Evolutionary conservation across 2,797 vertebrate species (phyloP), one percentile per base, ranked within the genome.

Genomic region (Acipenser oxyrinchus): DNA sequence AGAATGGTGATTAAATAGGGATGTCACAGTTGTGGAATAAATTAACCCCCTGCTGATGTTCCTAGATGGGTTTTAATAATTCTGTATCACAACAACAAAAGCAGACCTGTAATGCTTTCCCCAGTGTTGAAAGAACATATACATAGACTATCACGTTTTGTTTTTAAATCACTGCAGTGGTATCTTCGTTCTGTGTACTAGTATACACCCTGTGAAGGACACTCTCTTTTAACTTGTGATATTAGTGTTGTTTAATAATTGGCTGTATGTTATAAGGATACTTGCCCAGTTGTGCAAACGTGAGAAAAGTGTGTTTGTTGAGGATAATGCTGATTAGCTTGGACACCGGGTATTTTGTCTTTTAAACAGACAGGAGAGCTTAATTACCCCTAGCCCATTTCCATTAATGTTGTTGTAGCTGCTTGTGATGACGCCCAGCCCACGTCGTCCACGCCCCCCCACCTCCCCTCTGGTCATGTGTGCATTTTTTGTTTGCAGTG

Each of bases 401-500:
- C 68, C 55, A 72, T 67, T 73, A 78, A 78, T 73, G 65, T 65
- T 55, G 70, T 72, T 63, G 65, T 49, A 67, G 53, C 57, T 51
- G 60, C 72, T 66, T 70, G 66, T 70, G 79, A 60, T 69, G 71
- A 82, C 78, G 83, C 83, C 84, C 82, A 72, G 83, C 87, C 87
- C 87, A 78, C 82, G 83, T 83, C 86, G 59, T 37, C 23, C 23
- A 4, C 23, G 23, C 4, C 23, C 23, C 23, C 23, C 23, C 4
- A 2, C 23, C 23, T 75, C 70, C 72, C 76, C 81, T 77, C 79
- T 81, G 84, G 87, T 89, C 88, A 89, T 88, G 85, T 87, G 87
- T 84, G 81, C 86, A 85, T 80, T 77, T 75, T 84, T 87, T 85
- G 84, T 86, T 88, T 85, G 84, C 84, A 84, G 84, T 88, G 83